Evolutionary conservation across 2,888 invertebrate species (phyloP), one percentile per base, ranked within the genome.

Genomic region (Steinernema scapterisci): DNA sequence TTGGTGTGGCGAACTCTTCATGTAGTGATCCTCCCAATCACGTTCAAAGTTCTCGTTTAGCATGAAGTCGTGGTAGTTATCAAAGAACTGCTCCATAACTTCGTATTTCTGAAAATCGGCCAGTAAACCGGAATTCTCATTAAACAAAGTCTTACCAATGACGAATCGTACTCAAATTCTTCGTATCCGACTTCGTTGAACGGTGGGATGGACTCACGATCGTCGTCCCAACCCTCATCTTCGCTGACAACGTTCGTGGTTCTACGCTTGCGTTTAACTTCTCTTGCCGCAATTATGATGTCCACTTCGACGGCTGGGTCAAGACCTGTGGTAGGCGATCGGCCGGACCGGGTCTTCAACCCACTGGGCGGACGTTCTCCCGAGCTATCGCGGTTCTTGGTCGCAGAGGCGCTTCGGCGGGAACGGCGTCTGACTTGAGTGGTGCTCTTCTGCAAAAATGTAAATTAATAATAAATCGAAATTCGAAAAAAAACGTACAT

Each of bases 181-280:
- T 63, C 63, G 25, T 31, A 52, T 19, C 52, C 52, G 21, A 3
- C 19, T 52, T 52, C 63, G 19, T 63, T 63, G 63, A 63, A 63
- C 7, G 63, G 63, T n/a, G 63, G 63, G 25, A 63, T 63, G 6
- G 48, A 48, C 13, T 48, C 45, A 44, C 45, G 45, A 44, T n/a
- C 48, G 16, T 48, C 48, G 5, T 48, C 19, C 3, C 13, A 2
- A 16, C 3, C 48, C 48, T 48, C n/a, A 16, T 48, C n/a, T n/a
- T 48, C 48, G 38, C 38, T 38, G 5, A 38, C 38, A 3, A 9
- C 5, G 3, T 38, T 52, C 23, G n/a, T 21, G 19, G 52, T 23
- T 21, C 21, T 48, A 1, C 21, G 54, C 31, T 27, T 63, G 52
- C 63, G 63, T 16, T 31, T 2, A 1, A 27, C 7, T 5, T 63